Evolutionary conservation across 1,140 invertebrate genomes (phyloP).

Genomic region (Lepidurus packardi): DNA sequence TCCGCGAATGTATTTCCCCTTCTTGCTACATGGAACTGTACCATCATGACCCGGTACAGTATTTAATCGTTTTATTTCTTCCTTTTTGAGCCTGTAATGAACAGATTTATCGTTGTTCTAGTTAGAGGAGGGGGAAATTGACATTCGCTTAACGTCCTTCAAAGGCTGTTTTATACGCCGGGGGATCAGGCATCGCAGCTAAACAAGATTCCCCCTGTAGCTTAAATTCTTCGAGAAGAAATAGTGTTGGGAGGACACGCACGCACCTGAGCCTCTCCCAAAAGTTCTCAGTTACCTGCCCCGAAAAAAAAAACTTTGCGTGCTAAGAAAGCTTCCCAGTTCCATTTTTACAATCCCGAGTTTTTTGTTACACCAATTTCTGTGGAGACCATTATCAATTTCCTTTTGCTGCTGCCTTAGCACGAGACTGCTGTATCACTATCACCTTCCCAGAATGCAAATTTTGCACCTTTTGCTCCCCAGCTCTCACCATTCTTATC

Average conservation of each 20-base stretch:
- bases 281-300: not conserved
- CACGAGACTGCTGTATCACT: constrained; percentile 21
- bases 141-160: constrained; percentile 27
- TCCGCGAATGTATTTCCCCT: constrained; percentile 28
- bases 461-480: not conserved
- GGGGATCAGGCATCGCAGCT: constrained; percentile 23
- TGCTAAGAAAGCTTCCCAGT: not conserved
- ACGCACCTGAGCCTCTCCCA: not conserved
- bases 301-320: not conserved
- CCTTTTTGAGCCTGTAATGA: no score
- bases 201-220: not conserved
- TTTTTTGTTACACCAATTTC: not conserved
- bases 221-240: constrained; percentile 1
- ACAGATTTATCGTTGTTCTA: not conserved
- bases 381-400: constrained; percentile 14
- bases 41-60: constrained; percentile 23
- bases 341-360: not conserved
- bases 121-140: constrained; percentile 27
- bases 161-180: constrained; percentile 31
- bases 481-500: not conserved
- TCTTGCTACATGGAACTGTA: constrained; percentile 30
- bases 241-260: not conserved
- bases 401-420: not conserved
- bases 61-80: no score
- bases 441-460: constrained; percentile 15